A percentile compares a stretch with the other conserved stretches of the same genome.
These are phyloP conservation scores for Apodemia hepburni DNA, from an alignment of 2,888 invertebrate genomes.

Conservation along the genomic window DNA sequence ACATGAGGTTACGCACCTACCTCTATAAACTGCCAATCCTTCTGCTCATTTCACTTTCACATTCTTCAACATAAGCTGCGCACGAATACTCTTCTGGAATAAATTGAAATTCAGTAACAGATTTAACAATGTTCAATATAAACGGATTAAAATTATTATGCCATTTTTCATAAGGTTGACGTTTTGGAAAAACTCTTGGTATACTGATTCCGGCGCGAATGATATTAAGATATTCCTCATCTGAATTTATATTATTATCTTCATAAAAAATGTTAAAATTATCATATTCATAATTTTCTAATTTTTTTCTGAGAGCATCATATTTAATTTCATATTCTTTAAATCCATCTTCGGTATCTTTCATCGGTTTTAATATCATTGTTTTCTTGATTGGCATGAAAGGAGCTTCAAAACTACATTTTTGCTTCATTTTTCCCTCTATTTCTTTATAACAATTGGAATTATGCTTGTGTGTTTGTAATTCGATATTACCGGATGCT, in stretches of 20 bases:
- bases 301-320: constrained; percentile 26
- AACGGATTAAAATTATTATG: constrained; percentile 51
- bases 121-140: constrained; percentile 35
- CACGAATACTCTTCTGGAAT: constrained; percentile 34
- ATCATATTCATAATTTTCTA: constrained; percentile 32
- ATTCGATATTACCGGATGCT: constrained; percentile 35
- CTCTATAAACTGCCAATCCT: constrained; percentile 40
- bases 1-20: too few relatives aligned
- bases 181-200: constrained; percentile 43
- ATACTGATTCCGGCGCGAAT: constrained; percentile 35
- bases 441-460: constrained; percentile 34
- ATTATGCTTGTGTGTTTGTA: constrained; percentile 35
- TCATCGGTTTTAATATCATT: constrained; percentile 29
- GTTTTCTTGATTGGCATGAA: constrained; percentile 19
- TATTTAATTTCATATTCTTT: constrained; percentile 27
- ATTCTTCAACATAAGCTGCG: constrained; percentile 45
- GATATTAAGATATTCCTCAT: constrained; percentile 19
- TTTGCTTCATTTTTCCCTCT: constrained; percentile 23
- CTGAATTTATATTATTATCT: constrained; percentile 31
- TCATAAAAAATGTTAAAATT: constrained; percentile 32
- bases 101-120: constrained; percentile 21
- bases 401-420: constrained; percentile 42
- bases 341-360: constrained; percentile 28
- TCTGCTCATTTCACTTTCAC: constrained; percentile 41
- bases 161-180: constrained; percentile 44